These are phyloP conservation scores for Athalia rosae DNA, from an alignment of 2,888 invertebrate species.

Conservation along the genomic window DNA sequence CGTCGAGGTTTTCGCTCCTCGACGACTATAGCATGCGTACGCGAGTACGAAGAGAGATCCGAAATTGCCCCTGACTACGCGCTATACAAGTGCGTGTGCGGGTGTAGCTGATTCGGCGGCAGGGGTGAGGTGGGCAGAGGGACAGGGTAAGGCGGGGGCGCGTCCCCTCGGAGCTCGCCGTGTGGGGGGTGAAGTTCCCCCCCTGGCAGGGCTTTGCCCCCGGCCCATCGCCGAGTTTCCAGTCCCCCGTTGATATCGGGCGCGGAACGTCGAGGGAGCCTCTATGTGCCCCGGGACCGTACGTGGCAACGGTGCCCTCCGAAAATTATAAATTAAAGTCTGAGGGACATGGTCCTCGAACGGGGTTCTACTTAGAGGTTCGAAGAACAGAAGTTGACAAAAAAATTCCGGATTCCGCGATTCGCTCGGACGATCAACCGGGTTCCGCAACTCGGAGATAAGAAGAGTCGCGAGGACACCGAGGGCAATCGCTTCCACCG, in stretches of 20 bases:
- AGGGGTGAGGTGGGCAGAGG: not conserved
- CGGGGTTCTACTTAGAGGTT: not conserved
- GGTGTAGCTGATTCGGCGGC: constrained; percentile 11
- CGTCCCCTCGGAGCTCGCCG: constrained; percentile 52
- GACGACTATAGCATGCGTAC: not conserved
- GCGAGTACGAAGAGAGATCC: constrained; percentile 31
- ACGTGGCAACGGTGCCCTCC: constrained; percentile 39
- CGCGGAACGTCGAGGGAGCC: constrained; percentile 70
- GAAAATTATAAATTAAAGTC: constrained; percentile 11
- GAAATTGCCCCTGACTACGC: constrained; percentile 44
- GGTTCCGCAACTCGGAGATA: no score
- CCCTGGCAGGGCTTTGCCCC: constrained; percentile 38
- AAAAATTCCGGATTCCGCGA: no score
- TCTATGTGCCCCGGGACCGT: constrained; percentile 53
- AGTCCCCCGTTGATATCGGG: constrained; percentile 71
- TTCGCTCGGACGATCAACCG: no score
- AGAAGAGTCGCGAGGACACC: not conserved
- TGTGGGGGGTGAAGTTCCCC: constrained; percentile 55
- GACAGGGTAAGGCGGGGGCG: constrained; percentile 50
- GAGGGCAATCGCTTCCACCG: not conserved
- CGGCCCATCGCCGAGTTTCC: constrained; percentile 30
- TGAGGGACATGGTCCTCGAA: constrained; percentile 1
- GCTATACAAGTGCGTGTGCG: constrained; percentile 36
- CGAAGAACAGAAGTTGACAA: no score
- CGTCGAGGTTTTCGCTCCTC: not conserved